Base-by-base conservation (phyloP, 2,888 invertebrate species). In the Drosophila mayaguana region DNA sequence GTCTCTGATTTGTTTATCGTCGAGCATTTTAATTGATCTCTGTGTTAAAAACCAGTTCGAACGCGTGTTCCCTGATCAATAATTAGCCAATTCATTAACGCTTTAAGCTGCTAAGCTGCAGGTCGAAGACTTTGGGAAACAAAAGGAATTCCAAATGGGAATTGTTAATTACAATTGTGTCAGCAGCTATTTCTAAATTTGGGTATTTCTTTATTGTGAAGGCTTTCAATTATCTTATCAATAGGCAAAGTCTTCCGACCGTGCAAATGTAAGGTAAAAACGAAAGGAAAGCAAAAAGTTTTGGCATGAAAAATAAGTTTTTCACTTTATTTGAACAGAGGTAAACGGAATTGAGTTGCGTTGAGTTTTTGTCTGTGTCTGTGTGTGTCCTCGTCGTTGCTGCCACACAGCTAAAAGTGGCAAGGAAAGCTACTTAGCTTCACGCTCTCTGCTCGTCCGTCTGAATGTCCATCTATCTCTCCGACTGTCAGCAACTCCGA, bases 181-280 rank as follows among this genome's bases (percentile, higher is more conserved):
- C 53, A 69, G 22, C 63, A 46, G 18, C 56, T 53, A 56, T 57
- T 68, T 45, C 22, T 0, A 55, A 18, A 25, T 25, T 38, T 56
- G 42, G 36, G 28, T 42, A n/a, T 53, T 40, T 51, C 25, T 46
- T 40, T 46, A 54, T 45, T 43, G 18, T 20, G 14, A 64, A 57
- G 32, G 34, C 62, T 48, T 72, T 67, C 40, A 53, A 70, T 70
- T 80, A 81, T 85, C 83, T 82, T 82, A 81, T 81, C 83, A 69
- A 20, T 22, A 16, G 16, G 42, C 43, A 64, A 79, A 82, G 60
- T 63, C 48, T 51, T 63, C 57, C 32, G 65, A 56, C 66, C 57
- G 54, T 38, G 65, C 9, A 32, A 25, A 25, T 25, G 28, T 48
- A 70, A 74, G 64, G 20, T n/a, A 40, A 50, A 53, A 63, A 12